Percentiles rank a stretch among this genome's conserved stretches.
phyloP scores from a whole-genome alignment of 2,113 vertebrate genomes.

The Pitta sordida region DNA sequence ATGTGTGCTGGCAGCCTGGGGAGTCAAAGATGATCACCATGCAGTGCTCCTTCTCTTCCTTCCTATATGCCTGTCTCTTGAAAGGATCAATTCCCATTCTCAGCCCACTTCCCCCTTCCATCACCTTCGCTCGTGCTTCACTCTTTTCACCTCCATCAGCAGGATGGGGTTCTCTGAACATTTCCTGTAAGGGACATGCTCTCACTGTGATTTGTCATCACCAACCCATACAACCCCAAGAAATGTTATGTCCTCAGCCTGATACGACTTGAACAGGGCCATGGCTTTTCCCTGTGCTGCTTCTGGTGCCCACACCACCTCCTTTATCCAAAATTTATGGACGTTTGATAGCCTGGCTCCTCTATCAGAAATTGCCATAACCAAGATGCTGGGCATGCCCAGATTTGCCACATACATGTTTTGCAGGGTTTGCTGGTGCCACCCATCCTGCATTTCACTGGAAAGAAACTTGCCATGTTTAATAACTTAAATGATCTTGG shows the following conservation, averaged over 20 bases:
- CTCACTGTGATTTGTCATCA: not conserved
- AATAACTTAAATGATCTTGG: not conserved
- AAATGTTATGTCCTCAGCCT: not conserved
- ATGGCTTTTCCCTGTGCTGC: accelerated
- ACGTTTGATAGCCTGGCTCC: not conserved
- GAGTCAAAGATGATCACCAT: accelerated
- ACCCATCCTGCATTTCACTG: not conserved
- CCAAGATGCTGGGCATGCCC: not conserved
- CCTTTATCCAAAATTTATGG: not conserved
- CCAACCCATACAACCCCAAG: not conserved
- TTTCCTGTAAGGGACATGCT: not conserved
- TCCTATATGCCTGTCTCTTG: not conserved
- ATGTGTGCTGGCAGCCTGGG: not conserved
- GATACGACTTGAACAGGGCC: not conserved
- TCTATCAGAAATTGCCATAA: not conserved
- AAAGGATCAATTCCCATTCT: not conserved
- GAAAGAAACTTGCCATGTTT: not conserved
- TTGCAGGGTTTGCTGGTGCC: not conserved
- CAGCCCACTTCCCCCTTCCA: not conserved
- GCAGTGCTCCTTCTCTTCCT: not conserved
- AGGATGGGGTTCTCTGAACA: accelerated
- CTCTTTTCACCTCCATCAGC: not conserved
- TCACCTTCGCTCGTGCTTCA: not conserved
- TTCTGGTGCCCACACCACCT: not conserved
- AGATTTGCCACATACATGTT: not conserved